Conservation (phyloP, 2,797 vertebrate genomes). For the Lepilemur ruficaudatus region DNA sequence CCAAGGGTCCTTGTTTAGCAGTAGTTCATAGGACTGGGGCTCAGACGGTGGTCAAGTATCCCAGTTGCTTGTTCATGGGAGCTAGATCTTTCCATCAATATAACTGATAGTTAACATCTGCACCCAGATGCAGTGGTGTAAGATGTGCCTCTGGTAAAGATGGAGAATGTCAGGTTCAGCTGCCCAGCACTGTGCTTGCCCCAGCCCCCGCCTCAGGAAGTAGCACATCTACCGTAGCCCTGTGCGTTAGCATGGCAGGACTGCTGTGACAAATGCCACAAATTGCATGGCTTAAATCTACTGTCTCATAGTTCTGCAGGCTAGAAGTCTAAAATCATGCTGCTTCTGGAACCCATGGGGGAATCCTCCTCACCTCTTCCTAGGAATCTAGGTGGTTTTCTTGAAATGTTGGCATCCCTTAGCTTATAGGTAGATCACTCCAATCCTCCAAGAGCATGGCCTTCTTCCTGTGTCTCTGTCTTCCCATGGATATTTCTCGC, state of each 20-base stretch:
- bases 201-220: not conserved
- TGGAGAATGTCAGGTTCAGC: not conserved
- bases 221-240: rapidly evolving
- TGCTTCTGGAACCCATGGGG: not conserved
- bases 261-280: not conserved
- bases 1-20: not conserved
- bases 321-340: not conserved
- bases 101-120: not conserved
- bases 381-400: not conserved
- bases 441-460: rapidly evolving
- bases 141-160: not conserved
- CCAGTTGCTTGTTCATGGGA: not conserved
- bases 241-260: rapidly evolving
- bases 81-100: not conserved
- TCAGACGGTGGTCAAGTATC: not conserved
- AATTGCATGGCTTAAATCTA: rapidly evolving
- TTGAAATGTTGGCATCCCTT: not conserved
- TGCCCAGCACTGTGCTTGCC: not conserved
- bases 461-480: not conserved
- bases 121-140: not conserved
- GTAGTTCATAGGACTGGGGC: not conserved
- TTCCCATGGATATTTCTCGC: not conserved
- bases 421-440: not conserved
- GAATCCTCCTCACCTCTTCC: not conserved
- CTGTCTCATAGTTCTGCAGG: not conserved